These are phyloP conservation scores for Engraulis encrasicolus DNA, from an alignment of 2,113 vertebrate genomes.

Conservation along the genomic window DNA sequence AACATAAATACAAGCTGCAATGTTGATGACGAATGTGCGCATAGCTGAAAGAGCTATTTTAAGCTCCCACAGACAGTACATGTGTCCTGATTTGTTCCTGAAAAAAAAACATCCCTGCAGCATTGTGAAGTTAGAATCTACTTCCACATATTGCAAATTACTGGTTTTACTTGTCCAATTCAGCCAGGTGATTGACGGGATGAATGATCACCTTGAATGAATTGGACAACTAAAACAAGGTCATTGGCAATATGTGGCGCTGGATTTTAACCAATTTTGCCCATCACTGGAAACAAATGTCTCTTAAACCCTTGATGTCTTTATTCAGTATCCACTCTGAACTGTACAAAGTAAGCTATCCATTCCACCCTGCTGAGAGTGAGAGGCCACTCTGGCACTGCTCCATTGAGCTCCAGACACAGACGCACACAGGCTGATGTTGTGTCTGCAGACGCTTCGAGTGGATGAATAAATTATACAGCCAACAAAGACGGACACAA, in stretches of 20 bases:
- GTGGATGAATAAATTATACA: slow-evolving; percentile 1
- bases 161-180: too few species aligned
- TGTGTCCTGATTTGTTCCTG: not conserved
- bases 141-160: too few species aligned
- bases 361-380: not conserved
- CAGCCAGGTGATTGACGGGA: too few species aligned
- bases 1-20: not conserved
- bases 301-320: not conserved
- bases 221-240: too few species aligned
- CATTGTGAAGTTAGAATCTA: too few species aligned
- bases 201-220: too few species aligned
- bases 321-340: not conserved
- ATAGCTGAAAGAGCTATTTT: not conserved
- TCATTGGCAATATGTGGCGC: too few species aligned
- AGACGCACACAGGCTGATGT: not conserved
- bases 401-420: not conserved
- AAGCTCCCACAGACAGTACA: not conserved
- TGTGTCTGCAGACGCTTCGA: not conserved
- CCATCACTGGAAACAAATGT: too few species aligned
- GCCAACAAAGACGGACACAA: not conserved
- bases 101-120: not conserved
- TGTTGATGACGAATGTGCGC: not conserved
- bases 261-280: too few species aligned
- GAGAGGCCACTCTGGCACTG: not conserved
- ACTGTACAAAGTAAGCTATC: not conserved